A percentile compares a stretch with the other conserved stretches of the same genome.
Evolutionary conservation across 2,888 invertebrate species (phyloP).

Genomic region (Lasioglossum villosulum): DNA sequence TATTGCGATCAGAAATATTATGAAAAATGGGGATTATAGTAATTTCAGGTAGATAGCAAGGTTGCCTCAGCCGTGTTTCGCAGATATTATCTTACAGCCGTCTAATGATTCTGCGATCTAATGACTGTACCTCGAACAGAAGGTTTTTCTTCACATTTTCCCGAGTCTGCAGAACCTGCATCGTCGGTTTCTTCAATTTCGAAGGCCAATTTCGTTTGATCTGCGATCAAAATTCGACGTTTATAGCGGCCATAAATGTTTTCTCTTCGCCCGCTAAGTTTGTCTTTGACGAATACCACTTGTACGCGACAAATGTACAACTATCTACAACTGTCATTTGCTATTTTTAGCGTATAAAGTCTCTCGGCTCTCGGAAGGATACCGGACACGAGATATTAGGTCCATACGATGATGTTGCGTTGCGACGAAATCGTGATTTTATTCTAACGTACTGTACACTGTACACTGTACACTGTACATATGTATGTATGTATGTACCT

Average conservation of each 20-base stretch:
- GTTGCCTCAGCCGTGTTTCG: conserved; percentile 45
- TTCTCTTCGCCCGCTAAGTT: neutral
- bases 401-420: neutral
- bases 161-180: conserved; percentile 72
- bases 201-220: conserved; percentile 75
- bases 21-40: neutral
- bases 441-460: too few species aligned
- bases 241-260: conserved; percentile 15
- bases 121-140: conserved; percentile 73
- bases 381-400: neutral
- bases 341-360: too few species aligned
- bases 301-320: neutral
- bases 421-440: neutral
- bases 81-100: conserved; percentile 28
- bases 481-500: too few species aligned
- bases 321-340: neutral
- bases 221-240: conserved; percentile 75
- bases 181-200: conserved; percentile 74
- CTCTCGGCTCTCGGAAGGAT: neutral
- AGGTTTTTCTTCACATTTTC: conserved; percentile 75
- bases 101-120: conserved; percentile 49
- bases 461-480: too few species aligned
- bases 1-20: neutral
- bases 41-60: neutral
- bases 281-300: neutral